Conservation (phyloP, 1,140 invertebrate genomes). For the Epicauta chinensis region DNA sequence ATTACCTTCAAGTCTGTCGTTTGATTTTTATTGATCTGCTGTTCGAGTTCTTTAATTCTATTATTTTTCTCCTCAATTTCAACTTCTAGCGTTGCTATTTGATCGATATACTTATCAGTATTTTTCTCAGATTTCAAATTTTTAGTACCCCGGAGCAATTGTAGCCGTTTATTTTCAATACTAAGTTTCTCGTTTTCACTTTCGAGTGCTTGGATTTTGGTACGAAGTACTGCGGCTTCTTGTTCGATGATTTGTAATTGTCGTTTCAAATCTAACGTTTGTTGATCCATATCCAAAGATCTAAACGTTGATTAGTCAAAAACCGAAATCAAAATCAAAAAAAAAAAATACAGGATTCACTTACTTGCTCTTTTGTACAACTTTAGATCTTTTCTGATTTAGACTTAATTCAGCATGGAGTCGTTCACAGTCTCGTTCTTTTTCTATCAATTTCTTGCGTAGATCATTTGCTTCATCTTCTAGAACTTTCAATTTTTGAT, state of each 20-base stretch:
- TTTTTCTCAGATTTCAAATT: slow-evolving; percentile 46
- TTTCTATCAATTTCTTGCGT: slow-evolving; percentile 72
- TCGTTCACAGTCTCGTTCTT: slow-evolving; percentile 73
- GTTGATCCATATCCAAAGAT: slow-evolving; percentile 54
- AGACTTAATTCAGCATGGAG: slow-evolving; percentile 62
- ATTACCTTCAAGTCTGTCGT: not conserved
- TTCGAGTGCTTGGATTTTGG: slow-evolving; percentile 60
- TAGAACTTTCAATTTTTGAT: slow-evolving; percentile 62
- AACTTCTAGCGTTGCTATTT: slow-evolving; percentile 54
- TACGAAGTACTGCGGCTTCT: slow-evolving; percentile 59
- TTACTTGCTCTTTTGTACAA: slow-evolving; percentile 55
- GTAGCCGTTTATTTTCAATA: slow-evolving; percentile 61
- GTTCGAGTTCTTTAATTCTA: slow-evolving; percentile 56
- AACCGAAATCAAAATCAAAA: not conserved
- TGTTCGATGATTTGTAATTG: slow-evolving; percentile 69
- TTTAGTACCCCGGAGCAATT: slow-evolving; percentile 49
- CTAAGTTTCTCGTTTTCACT: slow-evolving; percentile 66
- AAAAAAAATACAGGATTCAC: slow-evolving; percentile 34
- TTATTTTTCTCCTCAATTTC: slow-evolving; percentile 54
- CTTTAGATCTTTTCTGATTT: slow-evolving; percentile 56
- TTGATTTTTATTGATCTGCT: slow-evolving; percentile 4
- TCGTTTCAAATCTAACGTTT: slow-evolving; percentile 60
- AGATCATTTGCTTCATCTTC: slow-evolving; percentile 68
- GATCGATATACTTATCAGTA: slow-evolving; percentile 51
- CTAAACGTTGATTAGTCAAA: slow-evolving; percentile 38